Base-by-base conservation (phyloP, 1,140 invertebrate species). In the Mactra quadrangularis region DNA sequence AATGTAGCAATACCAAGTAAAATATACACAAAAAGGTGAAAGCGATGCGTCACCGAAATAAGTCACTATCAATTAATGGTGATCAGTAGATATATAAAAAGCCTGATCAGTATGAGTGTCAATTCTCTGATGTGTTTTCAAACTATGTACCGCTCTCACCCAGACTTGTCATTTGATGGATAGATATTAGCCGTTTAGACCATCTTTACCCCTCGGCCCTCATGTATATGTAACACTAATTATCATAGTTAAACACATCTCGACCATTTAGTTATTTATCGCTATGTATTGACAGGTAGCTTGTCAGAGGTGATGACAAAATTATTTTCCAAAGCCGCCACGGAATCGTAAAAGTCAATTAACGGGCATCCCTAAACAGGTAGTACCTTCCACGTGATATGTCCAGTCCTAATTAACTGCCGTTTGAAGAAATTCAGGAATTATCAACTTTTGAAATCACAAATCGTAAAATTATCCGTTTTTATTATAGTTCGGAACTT, bases 271-370 rank as follows among this genome's bases (percentile, higher is more conserved):
- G 17, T 50, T 47, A 50, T 68, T 47, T 68, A 68, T 68, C 64
- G 47, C 45, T 41, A 68, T 9, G 13, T 57, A 74, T 74, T 74
- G 71, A 74, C 71, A 74, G 71, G 1, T 27, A 45, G 29, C 55
- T 29, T 57, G 71, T 55, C 71, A 59, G 25, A 74, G 71, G 53
- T 57, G 53, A 57, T 57, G 53, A 74, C 71, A 74, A 74, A 74
- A 74, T 74, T 74, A 74, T 74, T 74, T 74, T 59, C 55, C 55
- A 74, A 74, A 57, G 29, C 35, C 71, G 31, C 71, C 31, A 15
- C 35, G 71, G 55, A 33, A 59, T 74, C 71, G 50, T 74, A 74
- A 74, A 74, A 59, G 71, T 74, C 71, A 74, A 59, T 74, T 35
- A 55, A 45, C 25, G 27, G 25, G 13, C 11, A 31, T 33, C 45